Evolutionary conservation across 1,140 invertebrate genomes (phyloP).

Genomic region (Lepidurus apus): DNA sequence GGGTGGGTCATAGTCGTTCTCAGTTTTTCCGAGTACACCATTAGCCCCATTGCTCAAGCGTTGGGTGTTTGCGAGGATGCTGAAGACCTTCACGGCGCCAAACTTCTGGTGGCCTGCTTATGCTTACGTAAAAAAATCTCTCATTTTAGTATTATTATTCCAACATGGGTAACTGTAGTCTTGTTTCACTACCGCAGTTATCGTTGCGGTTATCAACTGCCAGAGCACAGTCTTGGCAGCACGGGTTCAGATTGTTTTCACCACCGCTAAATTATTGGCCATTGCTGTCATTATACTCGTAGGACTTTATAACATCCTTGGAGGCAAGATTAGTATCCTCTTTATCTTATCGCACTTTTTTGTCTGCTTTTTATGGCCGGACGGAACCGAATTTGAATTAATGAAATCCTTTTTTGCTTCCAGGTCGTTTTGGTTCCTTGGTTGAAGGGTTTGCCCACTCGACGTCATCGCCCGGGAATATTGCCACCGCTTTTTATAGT

Average conservation of each 20-base stretch:
- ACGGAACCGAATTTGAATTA: not conserved
- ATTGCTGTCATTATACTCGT: conserved; percentile 52
- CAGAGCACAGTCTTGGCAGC: conserved; percentile 54
- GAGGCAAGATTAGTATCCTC: conserved; percentile 27
- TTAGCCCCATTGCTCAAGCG: conserved; percentile 76
- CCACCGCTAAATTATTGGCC: conserved; percentile 54
- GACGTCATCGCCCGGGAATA: conserved; percentile 69
- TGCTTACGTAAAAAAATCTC: conserved; percentile 23
- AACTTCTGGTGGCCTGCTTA: conserved; percentile 10
- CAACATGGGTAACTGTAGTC: conserved; percentile 40
- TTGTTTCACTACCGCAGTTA: conserved; percentile 46
- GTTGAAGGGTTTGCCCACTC: conserved; percentile 73
- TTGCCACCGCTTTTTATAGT: conserved; percentile 94
- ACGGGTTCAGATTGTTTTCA: conserved; percentile 56
- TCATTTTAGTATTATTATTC: conserved; percentile 36
- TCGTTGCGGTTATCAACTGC: conserved; percentile 57
- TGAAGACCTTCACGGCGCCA: not conserved
- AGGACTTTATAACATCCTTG: conserved; percentile 49
- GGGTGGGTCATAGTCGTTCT: conserved; percentile 38
- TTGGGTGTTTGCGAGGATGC: conserved; percentile 26
- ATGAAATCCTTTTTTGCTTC: conserved; percentile 29
- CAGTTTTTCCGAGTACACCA: conserved; percentile 63
- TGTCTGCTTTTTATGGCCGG: not conserved
- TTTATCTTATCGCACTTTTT: not conserved
- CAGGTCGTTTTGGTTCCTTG: conserved; percentile 83